Conservation (phyloP, 1,140 invertebrate species). For the Pantala flavescens region DNA sequence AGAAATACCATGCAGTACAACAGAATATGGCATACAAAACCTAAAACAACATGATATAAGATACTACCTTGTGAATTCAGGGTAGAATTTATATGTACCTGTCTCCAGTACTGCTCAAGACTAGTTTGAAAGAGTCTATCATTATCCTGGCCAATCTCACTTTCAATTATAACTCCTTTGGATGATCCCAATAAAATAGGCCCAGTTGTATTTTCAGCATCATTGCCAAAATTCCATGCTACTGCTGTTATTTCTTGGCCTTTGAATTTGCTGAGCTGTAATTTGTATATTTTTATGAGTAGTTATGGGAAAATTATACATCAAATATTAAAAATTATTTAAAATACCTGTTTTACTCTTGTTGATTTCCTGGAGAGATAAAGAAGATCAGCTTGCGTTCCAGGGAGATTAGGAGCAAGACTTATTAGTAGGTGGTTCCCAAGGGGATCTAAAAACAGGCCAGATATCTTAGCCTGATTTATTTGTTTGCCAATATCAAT, state of each 20-base stretch:
- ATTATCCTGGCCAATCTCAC: constrained; percentile 67
- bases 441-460: constrained; percentile 75
- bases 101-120: constrained; percentile 75
- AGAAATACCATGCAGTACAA: too few relatives aligned
- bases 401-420: constrained; percentile 50
- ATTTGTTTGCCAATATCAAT: constrained; percentile 34
- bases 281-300: constrained; percentile 14
- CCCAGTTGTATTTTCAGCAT: constrained; percentile 56
- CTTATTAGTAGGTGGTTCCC: constrained; percentile 75
- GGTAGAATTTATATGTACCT: too few relatives aligned
- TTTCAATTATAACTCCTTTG: constrained; percentile 84
- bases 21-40: too few relatives aligned
- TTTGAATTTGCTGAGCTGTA: constrained; percentile 49
- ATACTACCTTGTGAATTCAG: too few relatives aligned
- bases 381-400: constrained; percentile 58
- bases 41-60: too few relatives aligned
- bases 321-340: constrained; percentile 19
- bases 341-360: constrained; percentile 49
- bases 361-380: constrained; percentile 59
- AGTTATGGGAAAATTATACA: neutral
- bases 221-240: constrained; percentile 74
- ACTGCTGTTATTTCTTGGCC: constrained; percentile 83
- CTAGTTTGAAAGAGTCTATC: constrained; percentile 69
- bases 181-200: constrained; percentile 82
- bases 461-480: constrained; percentile 28